Evolutionary conservation across 2,113 vertebrate species (phyloP).

Genomic region (Thinocorus orbignyianus): DNA sequence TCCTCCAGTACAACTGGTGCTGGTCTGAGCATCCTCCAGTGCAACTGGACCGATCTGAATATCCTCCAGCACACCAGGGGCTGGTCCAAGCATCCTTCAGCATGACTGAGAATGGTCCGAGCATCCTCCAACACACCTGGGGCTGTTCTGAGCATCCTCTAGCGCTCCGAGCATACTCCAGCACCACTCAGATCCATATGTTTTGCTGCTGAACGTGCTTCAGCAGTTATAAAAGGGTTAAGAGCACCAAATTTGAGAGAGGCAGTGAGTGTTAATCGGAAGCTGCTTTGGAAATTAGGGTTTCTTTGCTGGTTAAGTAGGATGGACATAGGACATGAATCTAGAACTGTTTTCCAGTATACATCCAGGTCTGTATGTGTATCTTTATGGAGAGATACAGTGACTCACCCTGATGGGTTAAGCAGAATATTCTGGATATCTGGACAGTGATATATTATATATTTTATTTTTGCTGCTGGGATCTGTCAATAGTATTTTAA

Average conservation of each 20-base stretch:
- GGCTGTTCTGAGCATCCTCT: not conserved
- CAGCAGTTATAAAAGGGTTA: not conserved
- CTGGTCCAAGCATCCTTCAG: too few relatives aligned
- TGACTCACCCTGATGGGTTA: not conserved
- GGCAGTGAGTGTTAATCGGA: not conserved
- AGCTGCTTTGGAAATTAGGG: not conserved
- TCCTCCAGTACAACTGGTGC: fast-evolving
- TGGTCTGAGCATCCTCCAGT: too few relatives aligned
- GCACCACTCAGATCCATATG: fast-evolving
- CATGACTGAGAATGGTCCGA: too few relatives aligned
- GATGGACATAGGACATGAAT: not conserved
- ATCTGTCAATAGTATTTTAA: not conserved
- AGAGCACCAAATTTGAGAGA: not conserved
- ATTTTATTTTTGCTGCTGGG: not conserved
- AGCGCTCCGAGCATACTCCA: not conserved
- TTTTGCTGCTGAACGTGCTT: not conserved
- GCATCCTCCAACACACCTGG: not conserved
- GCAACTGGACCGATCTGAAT: too few relatives aligned
- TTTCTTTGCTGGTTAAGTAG: not conserved
- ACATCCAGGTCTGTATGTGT: not conserved
- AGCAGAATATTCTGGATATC: not conserved
- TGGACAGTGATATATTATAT: not conserved
- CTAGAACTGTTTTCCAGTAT: not conserved
- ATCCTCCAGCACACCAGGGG: too few relatives aligned
- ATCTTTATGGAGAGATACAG: not conserved